phyloP scores from a whole-genome alignment of 2,797 vertebrate genomes.

The Valencia hispanica region DNA sequence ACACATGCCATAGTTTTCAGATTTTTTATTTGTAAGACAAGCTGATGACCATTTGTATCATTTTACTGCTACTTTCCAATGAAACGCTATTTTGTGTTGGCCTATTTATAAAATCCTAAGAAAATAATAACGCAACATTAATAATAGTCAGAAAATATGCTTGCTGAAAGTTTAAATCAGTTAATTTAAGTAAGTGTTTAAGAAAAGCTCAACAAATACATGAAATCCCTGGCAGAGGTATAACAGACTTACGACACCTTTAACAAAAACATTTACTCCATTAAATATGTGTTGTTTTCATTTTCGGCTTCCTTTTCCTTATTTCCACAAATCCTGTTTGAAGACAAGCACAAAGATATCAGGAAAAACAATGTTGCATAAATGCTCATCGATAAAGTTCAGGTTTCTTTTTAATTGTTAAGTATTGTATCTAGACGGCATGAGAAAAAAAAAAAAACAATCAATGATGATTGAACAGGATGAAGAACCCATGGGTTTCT shows the following conservation, averaged over 20 bases:
- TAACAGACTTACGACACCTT: not conserved
- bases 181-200: not conserved
- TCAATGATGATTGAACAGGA: not conserved
- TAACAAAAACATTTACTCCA: not conserved
- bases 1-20: not conserved
- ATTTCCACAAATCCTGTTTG: not conserved
- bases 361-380: not conserved
- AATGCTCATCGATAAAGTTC: not conserved
- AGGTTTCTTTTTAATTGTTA: not conserved
- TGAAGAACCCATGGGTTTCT: conserved; percentile 77
- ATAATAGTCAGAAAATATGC: not conserved
- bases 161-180: not conserved
- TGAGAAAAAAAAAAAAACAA: not conserved
- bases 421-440: not conserved
- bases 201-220: not conserved
- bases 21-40: not conserved
- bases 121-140: not conserved
- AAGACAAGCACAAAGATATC: not conserved
- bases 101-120: not conserved
- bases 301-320: conserved; percentile 2
- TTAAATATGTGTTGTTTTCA: not conserved
- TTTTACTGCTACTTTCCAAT: not conserved
- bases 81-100: not conserved
- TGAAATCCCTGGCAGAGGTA: not conserved
- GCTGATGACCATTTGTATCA: not conserved